A percentile compares a stretch with the other conserved stretches of the same genome.
Conservation (phyloP, 2,888 invertebrate species). For the Platycheirus albimanus region DNA sequence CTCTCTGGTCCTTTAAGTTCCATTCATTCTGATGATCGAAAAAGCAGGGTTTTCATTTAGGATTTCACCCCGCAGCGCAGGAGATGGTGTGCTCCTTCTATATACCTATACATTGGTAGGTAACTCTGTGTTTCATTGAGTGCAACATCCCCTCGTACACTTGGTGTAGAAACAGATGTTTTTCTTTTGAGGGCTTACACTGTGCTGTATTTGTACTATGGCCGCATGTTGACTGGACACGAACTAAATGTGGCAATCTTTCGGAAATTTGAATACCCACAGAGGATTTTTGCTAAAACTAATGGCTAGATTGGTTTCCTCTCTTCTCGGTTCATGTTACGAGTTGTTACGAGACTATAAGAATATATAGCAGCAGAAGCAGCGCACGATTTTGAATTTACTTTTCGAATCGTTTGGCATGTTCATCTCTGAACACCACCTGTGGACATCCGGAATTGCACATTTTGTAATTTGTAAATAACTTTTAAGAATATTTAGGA, state of each 20-base stretch:
- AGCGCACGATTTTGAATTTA: constrained; percentile 22
- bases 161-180: constrained; percentile 46
- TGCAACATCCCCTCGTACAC: neutral
- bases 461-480: constrained; percentile 45
- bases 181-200: constrained; percentile 14
- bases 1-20: constrained; percentile 38
- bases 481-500: constrained; percentile 14
- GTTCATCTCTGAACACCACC: constrained; percentile 27
- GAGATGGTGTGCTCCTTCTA: neutral
- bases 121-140: neutral
- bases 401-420: constrained; percentile 40
- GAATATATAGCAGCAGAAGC: neutral
- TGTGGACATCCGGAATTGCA: constrained; percentile 33
- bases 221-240: constrained; percentile 8
- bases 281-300: constrained; percentile 29
- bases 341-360: neutral
- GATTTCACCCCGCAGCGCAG: constrained; percentile 18
- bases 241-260: constrained; percentile 1
- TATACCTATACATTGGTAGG: too few species aligned
- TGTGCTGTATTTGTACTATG: constrained; percentile 10
- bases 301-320: neutral
- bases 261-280: constrained; percentile 25
- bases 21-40: constrained; percentile 55
- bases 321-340: neutral
- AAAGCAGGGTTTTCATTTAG: constrained; percentile 23